Conservation (phyloP, 2,113 vertebrate genomes). For the Erythrocercus mccallii region DNA sequence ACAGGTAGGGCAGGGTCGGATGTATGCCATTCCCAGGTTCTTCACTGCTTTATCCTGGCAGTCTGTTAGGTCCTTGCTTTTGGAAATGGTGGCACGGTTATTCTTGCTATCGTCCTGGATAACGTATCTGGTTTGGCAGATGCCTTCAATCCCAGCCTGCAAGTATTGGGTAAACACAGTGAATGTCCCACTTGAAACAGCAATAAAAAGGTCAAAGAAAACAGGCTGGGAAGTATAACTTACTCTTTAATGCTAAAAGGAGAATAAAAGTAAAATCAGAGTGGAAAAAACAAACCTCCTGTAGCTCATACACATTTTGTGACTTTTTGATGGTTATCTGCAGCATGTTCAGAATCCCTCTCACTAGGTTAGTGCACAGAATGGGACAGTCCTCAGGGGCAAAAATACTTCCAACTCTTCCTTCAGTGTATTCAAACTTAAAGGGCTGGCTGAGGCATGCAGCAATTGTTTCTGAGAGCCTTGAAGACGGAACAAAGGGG, state of each 20-base stretch:
- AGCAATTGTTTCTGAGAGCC: slow-evolving; percentile 67
- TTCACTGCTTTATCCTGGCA: slow-evolving; percentile 77
- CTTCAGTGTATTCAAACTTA: slow-evolving; percentile 82
- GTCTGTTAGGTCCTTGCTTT: slow-evolving; percentile 79
- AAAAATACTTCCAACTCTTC: slow-evolving; percentile 76
- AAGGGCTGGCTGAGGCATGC: slow-evolving; percentile 74
- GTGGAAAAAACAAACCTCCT: slow-evolving; percentile 71
- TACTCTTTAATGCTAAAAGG: background rate
- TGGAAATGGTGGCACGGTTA: slow-evolving; percentile 70
- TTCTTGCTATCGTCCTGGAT: slow-evolving; percentile 77
- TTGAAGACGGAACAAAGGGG: slow-evolving; percentile 47
- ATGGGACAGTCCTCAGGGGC: slow-evolving; percentile 69
- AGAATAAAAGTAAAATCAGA: background rate
- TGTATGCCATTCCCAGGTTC: slow-evolving; percentile 75
- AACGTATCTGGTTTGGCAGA: slow-evolving; percentile 83
- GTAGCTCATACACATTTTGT: slow-evolving; percentile 79
- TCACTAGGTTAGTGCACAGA: slow-evolving; percentile 77
- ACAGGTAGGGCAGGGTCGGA: slow-evolving; percentile 71
- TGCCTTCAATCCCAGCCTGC: slow-evolving; percentile 76
- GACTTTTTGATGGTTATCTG: slow-evolving; percentile 82
- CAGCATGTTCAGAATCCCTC: slow-evolving; percentile 82
- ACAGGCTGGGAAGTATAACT: background rate
- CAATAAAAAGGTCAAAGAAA: background rate
- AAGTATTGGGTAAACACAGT: background rate
- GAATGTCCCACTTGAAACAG: background rate